Evolutionary conservation across 1,140 invertebrate genomes (phyloP).

Genomic region (Drosophila littoralis): DNA sequence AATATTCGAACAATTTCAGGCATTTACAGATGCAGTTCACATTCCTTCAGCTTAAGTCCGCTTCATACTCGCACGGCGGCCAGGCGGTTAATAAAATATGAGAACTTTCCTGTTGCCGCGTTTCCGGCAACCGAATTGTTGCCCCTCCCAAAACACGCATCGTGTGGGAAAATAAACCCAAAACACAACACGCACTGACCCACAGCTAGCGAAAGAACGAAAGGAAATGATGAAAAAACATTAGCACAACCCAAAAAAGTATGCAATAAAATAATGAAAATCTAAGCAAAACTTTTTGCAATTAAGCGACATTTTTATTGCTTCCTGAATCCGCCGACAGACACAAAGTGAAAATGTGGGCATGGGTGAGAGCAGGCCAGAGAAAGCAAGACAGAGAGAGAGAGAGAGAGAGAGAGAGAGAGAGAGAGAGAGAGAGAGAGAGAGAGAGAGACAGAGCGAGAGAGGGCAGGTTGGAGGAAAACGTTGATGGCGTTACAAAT

Average conservation of each 20-base stretch:
- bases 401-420: neutral
- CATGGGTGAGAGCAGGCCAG: neutral
- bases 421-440: slow-evolving; percentile 2
- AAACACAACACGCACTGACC: slow-evolving; percentile 38
- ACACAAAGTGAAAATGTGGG: slow-evolving; percentile 8
- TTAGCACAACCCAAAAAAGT: slow-evolving; percentile 48
- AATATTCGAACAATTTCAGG: neutral
- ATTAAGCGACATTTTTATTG: slow-evolving; percentile 76
- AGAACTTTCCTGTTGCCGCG: slow-evolving; percentile 31
- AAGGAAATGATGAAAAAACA: slow-evolving; percentile 19
- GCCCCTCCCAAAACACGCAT: slow-evolving; percentile 1
- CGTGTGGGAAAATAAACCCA: slow-evolving; percentile 50
- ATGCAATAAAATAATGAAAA: slow-evolving; percentile 70
- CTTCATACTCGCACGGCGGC: slow-evolving; percentile 3
- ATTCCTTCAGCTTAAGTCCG: slow-evolving; percentile 2
- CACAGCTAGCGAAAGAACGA: slow-evolving; percentile 1
- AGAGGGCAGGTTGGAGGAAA: neutral
- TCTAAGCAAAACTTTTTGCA: slow-evolving; percentile 73
- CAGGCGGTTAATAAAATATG: slow-evolving; percentile 42
- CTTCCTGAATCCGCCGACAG: slow-evolving; percentile 48
- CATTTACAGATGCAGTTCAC: slow-evolving; percentile 19
- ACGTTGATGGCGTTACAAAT: slow-evolving; percentile 63
- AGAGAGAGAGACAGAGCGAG: neutral
- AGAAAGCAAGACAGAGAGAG: neutral
- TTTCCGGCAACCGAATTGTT: slow-evolving; percentile 30